Percentiles rank a stretch among this genome's conserved stretches.
Evolutionary conservation across 2,888 invertebrate species (phyloP).

Genomic region (Tetranychus truncatus): DNA sequence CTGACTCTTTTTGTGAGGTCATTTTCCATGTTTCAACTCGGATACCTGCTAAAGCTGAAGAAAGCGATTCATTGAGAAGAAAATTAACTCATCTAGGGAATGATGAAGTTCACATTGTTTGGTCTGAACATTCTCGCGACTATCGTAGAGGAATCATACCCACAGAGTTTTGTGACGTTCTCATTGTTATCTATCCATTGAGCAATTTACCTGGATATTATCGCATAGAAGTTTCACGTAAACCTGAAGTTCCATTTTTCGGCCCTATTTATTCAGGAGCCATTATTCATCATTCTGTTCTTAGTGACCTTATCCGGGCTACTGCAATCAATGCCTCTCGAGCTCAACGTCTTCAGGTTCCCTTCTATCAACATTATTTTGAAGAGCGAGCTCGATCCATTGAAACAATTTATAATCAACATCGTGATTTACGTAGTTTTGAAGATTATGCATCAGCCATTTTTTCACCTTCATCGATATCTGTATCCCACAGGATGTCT

Average conservation of each 20-base stretch:
- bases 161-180: slow-evolving; percentile 96
- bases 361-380: slow-evolving; percentile 76
- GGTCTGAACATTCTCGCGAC: slow-evolving; percentile 91
- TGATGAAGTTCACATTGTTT: slow-evolving; percentile 95
- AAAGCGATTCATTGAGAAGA: slow-evolving; percentile 27
- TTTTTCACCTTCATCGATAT: slow-evolving; percentile 32
- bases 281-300: slow-evolving; percentile 48
- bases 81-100: slow-evolving; percentile 86
- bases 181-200: slow-evolving; percentile 86
- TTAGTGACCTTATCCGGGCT: slow-evolving; percentile 68
- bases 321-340: slow-evolving; percentile 82
- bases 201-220: slow-evolving; percentile 31
- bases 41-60: slow-evolving; percentile 59
- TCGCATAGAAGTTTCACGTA: slow-evolving; percentile 21
- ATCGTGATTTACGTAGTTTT: slow-evolving; percentile 70
- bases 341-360: slow-evolving; percentile 68
- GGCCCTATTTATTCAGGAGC: slow-evolving; percentile 89
- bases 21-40: slow-evolving; percentile 94
- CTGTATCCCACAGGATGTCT: slow-evolving; percentile 5
- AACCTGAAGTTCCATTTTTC: slow-evolving; percentile 55
- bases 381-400: slow-evolving; percentile 71
- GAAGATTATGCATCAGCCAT: slow-evolving; percentile 53
- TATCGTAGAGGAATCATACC: slow-evolving; percentile 91
- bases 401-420: slow-evolving; percentile 61
- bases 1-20: slow-evolving; percentile 77